phyloP scores from a whole-genome alignment of 1,140 invertebrate species.

The Ruditapes philippinarum region DNA sequence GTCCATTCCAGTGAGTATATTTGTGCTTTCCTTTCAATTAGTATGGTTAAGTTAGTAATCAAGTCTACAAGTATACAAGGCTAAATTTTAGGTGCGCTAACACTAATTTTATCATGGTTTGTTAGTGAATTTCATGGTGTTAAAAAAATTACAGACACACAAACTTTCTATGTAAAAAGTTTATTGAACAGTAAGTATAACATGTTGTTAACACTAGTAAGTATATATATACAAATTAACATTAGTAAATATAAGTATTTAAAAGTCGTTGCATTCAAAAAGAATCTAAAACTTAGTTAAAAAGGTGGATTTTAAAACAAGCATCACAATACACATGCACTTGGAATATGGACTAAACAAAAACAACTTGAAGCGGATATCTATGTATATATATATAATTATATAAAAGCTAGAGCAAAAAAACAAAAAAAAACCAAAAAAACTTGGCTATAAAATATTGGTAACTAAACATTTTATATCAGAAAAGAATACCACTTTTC shows the following conservation, averaged over 20 bases:
- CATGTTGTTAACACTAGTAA: neutral
- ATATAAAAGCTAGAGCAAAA: neutral
- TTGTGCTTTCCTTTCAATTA: neutral
- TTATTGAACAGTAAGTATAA: slow-evolving; percentile 21
- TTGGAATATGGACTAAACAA: slow-evolving; percentile 43
- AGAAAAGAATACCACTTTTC: no score
- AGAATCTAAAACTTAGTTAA: neutral
- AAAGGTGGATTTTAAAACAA: slow-evolving; percentile 16
- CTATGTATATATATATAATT: neutral
- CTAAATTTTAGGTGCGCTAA: neutral
- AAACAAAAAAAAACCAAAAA: no score
- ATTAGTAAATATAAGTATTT: slow-evolving; percentile 23
- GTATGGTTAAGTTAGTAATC: neutral
- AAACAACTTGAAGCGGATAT: slow-evolving; percentile 18
- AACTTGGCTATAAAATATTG: no score
- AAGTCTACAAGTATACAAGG: neutral
- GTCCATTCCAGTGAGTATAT: neutral
- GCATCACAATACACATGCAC: slow-evolving; percentile 46
- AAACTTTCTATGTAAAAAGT: neutral
- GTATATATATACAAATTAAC: slow-evolving; percentile 14
- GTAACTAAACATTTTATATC: no score
- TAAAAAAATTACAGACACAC: neutral
- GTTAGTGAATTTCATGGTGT: neutral
- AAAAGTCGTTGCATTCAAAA: neutral
- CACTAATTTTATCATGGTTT: no score